Percentiles rank a stretch among this genome's conserved stretches.
Conservation (phyloP, 2,888 invertebrate genomes). For the Oscheius sp. region DNA sequence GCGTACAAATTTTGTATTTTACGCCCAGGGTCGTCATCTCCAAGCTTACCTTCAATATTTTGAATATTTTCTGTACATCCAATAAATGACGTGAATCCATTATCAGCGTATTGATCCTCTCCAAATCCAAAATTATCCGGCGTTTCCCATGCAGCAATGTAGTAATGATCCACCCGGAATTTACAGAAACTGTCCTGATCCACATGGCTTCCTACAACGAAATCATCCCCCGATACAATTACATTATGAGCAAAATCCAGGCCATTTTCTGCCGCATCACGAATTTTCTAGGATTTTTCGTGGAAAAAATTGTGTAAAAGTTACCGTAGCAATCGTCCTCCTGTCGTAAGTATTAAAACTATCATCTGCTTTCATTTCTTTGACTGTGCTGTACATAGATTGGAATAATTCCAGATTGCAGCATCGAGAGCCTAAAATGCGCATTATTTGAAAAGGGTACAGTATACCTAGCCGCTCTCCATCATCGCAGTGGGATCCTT, state of each 20-base stretch:
- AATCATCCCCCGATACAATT: conserved; percentile 51
- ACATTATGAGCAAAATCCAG: not conserved
- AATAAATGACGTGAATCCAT: conserved; percentile 35
- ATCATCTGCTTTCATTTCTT: conserved; percentile 28
- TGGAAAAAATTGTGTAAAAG: not conserved
- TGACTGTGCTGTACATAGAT: conserved; percentile 45
- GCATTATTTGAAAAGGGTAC: not conserved
- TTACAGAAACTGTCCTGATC: conserved; percentile 45
- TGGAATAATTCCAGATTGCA: conserved; percentile 50
- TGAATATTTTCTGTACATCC: not conserved
- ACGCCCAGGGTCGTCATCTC: not conserved
- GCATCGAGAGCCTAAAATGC: conserved; percentile 45
- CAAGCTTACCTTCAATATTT: not conserved
- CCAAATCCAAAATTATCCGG: conserved; percentile 2
- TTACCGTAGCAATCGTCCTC: conserved; percentile 41
- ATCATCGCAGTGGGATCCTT: conserved; percentile 49
- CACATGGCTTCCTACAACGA: conserved; percentile 39
- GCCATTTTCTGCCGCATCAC: conserved; percentile 47
- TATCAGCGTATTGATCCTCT: conserved; percentile 44
- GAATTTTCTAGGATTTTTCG: conserved; percentile 28
- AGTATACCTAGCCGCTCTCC: conserved; percentile 13
- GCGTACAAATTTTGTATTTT: no score
- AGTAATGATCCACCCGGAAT: conserved; percentile 48
- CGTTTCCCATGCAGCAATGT: conserved; percentile 43
- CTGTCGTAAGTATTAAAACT: conserved; percentile 50